Percentiles rank a stretch among this genome's conserved stretches.
These are phyloP conservation scores for Dipodomys stephensi DNA, from an alignment of 2,113 vertebrate species.

Conservation along the genomic window DNA sequence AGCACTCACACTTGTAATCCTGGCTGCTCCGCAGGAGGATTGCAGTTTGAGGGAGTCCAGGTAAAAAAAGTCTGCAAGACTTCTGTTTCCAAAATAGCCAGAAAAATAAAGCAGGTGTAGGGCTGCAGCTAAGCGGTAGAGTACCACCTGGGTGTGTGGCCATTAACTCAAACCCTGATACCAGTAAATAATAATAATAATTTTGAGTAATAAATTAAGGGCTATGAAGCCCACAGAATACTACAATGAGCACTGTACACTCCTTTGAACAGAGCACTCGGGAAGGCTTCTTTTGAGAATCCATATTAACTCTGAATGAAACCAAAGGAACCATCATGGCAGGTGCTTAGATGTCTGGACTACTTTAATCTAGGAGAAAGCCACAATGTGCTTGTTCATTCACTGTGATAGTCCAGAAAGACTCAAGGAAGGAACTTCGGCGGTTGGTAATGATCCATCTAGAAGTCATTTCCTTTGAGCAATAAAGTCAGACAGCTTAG, in stretches of 20 bases:
- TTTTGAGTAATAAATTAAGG: not conserved
- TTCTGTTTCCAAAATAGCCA: too few relatives aligned
- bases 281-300: not conserved
- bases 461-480: slow-evolving; percentile 37
- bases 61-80: too few relatives aligned
- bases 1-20: too few relatives aligned
- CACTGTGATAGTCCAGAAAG: not conserved
- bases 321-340: not conserved
- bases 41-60: too few relatives aligned
- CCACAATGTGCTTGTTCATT: not conserved
- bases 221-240: not conserved
- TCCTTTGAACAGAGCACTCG: not conserved
- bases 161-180: too few relatives aligned
- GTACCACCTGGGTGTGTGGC: too few relatives aligned
- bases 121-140: too few relatives aligned
- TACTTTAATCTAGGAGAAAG: not conserved
- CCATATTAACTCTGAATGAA: not conserved
- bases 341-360: not conserved
- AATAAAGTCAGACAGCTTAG: not conserved
- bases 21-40: too few relatives aligned
- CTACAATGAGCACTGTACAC: not conserved
- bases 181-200: not conserved
- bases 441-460: not conserved
- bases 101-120: too few relatives aligned
- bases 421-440: not conserved